Conservation (phyloP, 2,113 vertebrate genomes). For the Rhinogobius similis region DNA sequence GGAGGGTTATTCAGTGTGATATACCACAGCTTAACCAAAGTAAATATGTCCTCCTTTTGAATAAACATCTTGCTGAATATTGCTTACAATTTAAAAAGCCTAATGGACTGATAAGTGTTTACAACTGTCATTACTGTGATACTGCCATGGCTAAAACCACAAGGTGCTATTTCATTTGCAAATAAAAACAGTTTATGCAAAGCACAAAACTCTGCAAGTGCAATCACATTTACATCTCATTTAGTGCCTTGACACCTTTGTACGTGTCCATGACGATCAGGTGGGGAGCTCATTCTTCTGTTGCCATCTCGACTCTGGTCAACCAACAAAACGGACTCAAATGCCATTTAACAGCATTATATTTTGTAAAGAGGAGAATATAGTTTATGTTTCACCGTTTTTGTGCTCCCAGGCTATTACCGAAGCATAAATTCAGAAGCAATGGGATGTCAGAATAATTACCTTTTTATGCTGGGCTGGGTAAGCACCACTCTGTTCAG, state of each 20-base stretch:
- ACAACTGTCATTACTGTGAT: conserved; percentile 19
- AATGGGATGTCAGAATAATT: conserved; percentile 34
- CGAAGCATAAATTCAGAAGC: conserved; percentile 18
- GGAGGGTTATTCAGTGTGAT: too few species aligned
- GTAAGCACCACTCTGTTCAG: conserved; percentile 12
- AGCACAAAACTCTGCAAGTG: conserved; percentile 17
- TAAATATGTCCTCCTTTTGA: background rate
- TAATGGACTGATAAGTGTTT: conserved; percentile 21
- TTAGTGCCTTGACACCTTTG: background rate
- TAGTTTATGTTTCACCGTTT: background rate
- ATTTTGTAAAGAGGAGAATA: background rate
- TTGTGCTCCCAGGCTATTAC: conserved; percentile 7
- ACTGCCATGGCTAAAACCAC: conserved; percentile 2
- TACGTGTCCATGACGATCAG: conserved; percentile 14
- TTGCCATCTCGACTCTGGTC: background rate
- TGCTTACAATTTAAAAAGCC: background rate
- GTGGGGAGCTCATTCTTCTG: conserved; percentile 6
- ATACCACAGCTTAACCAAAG: too few species aligned
- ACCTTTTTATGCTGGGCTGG: conserved; percentile 20
- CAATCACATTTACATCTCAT: conserved; percentile 56
- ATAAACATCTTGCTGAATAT: background rate
- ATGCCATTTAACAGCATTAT: background rate
- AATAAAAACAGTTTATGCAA: conserved; percentile 38
- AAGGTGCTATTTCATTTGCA: conserved; percentile 20
- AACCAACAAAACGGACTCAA: background rate